Conservation (phyloP, 2,888 invertebrate genomes). For the Heteromurus nitidus region DNA sequence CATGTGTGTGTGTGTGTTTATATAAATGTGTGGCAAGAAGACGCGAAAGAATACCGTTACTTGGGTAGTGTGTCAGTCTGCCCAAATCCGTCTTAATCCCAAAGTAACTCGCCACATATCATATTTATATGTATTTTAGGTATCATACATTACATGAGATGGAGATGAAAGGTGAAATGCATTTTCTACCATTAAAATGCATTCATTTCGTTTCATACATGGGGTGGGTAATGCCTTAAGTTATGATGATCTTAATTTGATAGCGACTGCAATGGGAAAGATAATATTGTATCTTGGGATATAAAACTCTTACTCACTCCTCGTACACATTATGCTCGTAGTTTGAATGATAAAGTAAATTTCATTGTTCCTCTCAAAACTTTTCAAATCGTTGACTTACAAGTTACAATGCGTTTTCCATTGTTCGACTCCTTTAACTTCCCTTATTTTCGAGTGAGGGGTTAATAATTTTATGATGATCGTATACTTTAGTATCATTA, state of each 20-base stretch:
- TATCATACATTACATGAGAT: background rate
- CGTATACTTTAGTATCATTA: too few species aligned
- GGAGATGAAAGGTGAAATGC: conserved; percentile 13
- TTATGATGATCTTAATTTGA: conserved; percentile 28
- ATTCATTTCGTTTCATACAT: background rate
- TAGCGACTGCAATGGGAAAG: conserved; percentile 17
- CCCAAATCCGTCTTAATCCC: conserved; percentile 28
- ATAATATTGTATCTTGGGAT: conserved; percentile 7
- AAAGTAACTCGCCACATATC: background rate
- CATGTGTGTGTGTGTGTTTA: conserved; percentile 3
- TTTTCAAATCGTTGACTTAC: conserved; percentile 35
- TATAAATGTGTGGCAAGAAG: background rate
- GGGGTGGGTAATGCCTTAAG: too few species aligned
- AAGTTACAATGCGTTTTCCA: conserved; percentile 27
- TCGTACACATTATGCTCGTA: conserved; percentile 12
- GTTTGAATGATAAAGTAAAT: conserved; percentile 32
- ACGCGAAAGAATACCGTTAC: conserved; percentile 56
- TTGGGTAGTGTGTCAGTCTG: conserved; percentile 67
- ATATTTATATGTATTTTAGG: background rate
- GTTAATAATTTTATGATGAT: conserved; percentile 23
- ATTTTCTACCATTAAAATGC: background rate
- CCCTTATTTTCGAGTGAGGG: conserved; percentile 26
- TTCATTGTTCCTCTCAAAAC: conserved; percentile 25
- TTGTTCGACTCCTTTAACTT: conserved; percentile 46
- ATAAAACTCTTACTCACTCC: background rate